These are phyloP conservation scores for Pseudomyrmex sp. DNA, from an alignment of 1,140 invertebrate genomes.

Conservation along the genomic window DNA sequence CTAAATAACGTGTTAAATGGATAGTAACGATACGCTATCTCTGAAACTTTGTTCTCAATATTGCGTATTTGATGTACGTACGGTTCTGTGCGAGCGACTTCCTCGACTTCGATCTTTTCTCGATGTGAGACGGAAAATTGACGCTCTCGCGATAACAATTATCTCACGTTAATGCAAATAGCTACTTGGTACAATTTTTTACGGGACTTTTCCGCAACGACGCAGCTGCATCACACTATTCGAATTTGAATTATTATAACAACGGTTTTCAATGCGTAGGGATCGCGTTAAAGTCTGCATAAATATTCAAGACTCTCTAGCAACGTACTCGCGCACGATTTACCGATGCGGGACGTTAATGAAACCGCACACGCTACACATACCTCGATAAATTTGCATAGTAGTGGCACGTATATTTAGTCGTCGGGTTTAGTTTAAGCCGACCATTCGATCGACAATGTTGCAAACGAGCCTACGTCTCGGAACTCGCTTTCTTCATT, in stretches of 20 bases:
- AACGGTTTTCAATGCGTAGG: constrained; percentile 20
- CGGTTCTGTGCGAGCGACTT: constrained; percentile 30
- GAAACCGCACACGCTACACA: constrained; percentile 28
- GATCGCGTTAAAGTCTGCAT: constrained; percentile 20
- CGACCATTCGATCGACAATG: constrained; percentile 57
- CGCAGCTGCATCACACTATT: constrained; percentile 28
- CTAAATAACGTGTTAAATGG: constrained; percentile 27
- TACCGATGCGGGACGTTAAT: constrained; percentile 43
- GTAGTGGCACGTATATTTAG: constrained; percentile 36
- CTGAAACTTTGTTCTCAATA: constrained; percentile 19
- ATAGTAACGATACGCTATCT: constrained; percentile 2
- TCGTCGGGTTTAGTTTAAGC: constrained; percentile 62
- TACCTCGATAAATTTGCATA: constrained; percentile 65
- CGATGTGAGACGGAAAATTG: background rate
- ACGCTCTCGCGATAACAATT: constrained; percentile 23
- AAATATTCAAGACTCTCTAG: constrained; percentile 38
- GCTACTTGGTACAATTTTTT: constrained; percentile 43
- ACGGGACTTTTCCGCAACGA: background rate
- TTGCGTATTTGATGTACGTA: constrained; percentile 2
- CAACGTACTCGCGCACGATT: constrained; percentile 21
- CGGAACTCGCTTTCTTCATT: constrained; percentile 28
- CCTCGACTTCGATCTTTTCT: constrained; percentile 3
- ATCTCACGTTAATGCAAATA: constrained; percentile 19
- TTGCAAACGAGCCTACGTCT: constrained; percentile 46
- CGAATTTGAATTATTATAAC: constrained; percentile 52